Base-by-base conservation (phyloP, 1,140 invertebrate genomes). In the Triops cancriformis region DNA sequence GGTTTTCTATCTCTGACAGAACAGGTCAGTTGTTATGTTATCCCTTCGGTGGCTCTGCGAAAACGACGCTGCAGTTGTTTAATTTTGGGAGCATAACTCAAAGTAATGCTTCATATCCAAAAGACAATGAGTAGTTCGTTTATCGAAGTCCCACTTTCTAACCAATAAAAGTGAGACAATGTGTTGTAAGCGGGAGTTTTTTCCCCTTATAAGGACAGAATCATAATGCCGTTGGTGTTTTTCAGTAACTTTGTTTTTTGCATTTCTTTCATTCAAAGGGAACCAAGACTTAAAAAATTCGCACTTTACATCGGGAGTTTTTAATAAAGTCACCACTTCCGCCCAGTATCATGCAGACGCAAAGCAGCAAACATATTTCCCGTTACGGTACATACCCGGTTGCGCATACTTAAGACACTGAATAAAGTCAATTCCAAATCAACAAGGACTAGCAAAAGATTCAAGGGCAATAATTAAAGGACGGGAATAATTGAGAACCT, bases 251-350 rank as follows among this genome's bases (percentile, higher is more conserved):
- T 64, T 64, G 51, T 64, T 2, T 37, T 37, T 37, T 18, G 51
- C 51, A 64, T 23, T 64, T 64, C 18, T 64, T 64, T 64, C 51
- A 64, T 64, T 64, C 51, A 64, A 64, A 64, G 51, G 51, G 51
- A 64, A 64, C 51, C 51, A 64, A 64, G 51, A 64, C 14, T 64
- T 64, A 64, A 64, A n/a, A 64, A 64, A 64, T 64, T 64, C 51
- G 51, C 51, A 64, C 51, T 64, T n/a, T 64, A 64, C 51, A 64
- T 14, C 14, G 14, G 51, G 51, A 23, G 23, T 4, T 9, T 64
- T n/a, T 64, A 64, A 64, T 64, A 64, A 64, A 64, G 6, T 18
- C 51, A 64, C 14, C 51, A 64, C 14, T 64, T 7, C 45, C 45
- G 45, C 45, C 45, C 45, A 7, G 9, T 64, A 64, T 64, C 51